Conservation (phyloP, 2,113 vertebrate genomes). For the Petaurus breviceps region DNA sequence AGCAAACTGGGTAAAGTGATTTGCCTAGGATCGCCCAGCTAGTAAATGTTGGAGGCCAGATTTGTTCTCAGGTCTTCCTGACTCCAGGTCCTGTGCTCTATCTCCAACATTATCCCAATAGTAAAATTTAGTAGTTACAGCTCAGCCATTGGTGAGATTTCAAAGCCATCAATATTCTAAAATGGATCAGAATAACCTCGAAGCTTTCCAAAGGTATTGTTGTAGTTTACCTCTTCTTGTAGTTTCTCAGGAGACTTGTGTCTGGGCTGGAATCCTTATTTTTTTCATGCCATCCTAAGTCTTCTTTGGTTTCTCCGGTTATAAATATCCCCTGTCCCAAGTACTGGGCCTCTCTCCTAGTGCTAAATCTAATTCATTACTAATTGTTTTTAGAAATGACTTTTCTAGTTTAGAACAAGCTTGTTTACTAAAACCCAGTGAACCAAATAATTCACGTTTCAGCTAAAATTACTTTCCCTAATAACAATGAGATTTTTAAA, state of each 20-base stretch:
- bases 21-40: background rate
- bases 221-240: background rate
- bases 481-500: conserved; percentile 54
- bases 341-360: background rate
- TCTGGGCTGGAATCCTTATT: background rate
- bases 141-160: background rate
- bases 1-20: background rate
- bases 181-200: background rate
- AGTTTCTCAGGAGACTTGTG: background rate
- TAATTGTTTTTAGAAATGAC: conserved; percentile 65
- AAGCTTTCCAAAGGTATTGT: background rate
- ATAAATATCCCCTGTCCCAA: background rate
- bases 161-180: background rate
- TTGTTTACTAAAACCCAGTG: conserved; percentile 70
- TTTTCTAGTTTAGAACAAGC: conserved; percentile 67
- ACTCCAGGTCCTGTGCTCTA: background rate
- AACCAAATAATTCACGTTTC: conserved; percentile 63
- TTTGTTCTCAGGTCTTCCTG: background rate
- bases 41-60: background rate
- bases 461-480: conserved; percentile 64
- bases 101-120: background rate
- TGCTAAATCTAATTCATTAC: conserved; percentile 25
- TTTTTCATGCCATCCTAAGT: background rate
- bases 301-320: background rate
- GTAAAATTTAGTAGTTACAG: background rate